These are phyloP conservation scores for Nyctibius bracteatus DNA, from an alignment of 2,113 vertebrate species.

Conservation along the genomic window DNA sequence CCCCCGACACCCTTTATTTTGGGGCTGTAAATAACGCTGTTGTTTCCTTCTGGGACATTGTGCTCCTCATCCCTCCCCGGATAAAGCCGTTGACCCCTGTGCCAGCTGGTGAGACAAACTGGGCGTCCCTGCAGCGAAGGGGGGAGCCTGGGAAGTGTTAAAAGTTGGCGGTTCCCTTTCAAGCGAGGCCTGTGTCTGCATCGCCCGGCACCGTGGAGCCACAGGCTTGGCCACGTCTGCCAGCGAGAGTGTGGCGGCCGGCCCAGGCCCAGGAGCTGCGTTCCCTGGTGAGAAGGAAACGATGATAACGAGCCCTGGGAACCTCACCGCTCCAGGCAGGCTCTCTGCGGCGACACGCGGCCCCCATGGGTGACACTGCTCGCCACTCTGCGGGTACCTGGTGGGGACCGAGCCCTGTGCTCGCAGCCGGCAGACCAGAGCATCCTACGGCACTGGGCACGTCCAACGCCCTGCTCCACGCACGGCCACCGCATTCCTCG, in stretches of 20 bases:
- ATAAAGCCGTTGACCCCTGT: background rate
- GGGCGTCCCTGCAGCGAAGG: background rate
- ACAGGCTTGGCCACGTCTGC: background rate
- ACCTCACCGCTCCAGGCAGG: background rate
- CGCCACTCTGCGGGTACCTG: accelerated
- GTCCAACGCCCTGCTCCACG: background rate
- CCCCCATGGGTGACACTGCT: background rate
- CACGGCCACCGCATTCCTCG: accelerated
- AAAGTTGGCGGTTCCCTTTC: background rate
- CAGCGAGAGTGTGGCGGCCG: accelerated
- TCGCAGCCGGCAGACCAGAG: background rate
- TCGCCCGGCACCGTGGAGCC: background rate
- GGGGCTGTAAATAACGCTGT: background rate
- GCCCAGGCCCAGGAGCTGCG: background rate
- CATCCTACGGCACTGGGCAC: background rate
- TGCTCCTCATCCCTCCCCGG: slow-evolving; percentile 38
- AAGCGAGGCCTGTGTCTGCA: background rate
- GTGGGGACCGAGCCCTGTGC: background rate
- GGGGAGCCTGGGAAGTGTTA: background rate
- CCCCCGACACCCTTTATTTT: background rate
- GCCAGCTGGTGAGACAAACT: background rate
- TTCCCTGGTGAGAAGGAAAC: background rate
- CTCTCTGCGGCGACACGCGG: accelerated
- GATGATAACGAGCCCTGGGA: background rate
- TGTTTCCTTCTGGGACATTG: background rate